phyloP scores from a whole-genome alignment of 1,140 invertebrate species.

The Leptinotarsa undecemlineata region DNA sequence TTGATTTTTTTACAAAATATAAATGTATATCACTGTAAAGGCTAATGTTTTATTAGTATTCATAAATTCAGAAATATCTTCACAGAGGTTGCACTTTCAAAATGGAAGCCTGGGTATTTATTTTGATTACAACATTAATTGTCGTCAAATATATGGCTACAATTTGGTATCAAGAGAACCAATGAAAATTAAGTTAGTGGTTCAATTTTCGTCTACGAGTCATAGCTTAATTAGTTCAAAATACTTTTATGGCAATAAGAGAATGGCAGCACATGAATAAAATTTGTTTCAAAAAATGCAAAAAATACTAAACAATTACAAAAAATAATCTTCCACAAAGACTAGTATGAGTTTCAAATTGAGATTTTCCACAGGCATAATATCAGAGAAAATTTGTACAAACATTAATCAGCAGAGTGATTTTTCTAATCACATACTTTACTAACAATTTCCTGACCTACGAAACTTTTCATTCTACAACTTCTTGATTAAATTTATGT shows the following conservation, averaged over 20 bases:
- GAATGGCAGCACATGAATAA: slow-evolving; percentile 34
- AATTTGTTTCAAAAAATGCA: slow-evolving; percentile 27
- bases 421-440: slow-evolving; percentile 1
- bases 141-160: too few relatives aligned
- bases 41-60: neutral
- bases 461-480: slow-evolving; percentile 18
- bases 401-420: slow-evolving; percentile 14
- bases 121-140: too few relatives aligned
- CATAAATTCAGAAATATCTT: too few relatives aligned
- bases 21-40: neutral
- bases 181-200: too few relatives aligned
- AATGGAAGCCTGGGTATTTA: too few relatives aligned
- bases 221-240: neutral
- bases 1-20: neutral
- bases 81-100: too few relatives aligned
- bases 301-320: slow-evolving; percentile 31
- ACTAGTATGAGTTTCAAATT: slow-evolving; percentile 38
- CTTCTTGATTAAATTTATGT: slow-evolving; percentile 14
- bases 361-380: slow-evolving; percentile 33
- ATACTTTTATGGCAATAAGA: neutral
- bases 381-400: slow-evolving; percentile 32
- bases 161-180: too few relatives aligned
- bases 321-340: slow-evolving; percentile 37
- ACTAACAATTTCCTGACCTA: slow-evolving; percentile 9
- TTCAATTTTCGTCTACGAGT: too few relatives aligned